These are phyloP conservation scores for Hirtodrosophila trivittata DNA, from an alignment of 2,888 invertebrate genomes.

Conservation along the genomic window DNA sequence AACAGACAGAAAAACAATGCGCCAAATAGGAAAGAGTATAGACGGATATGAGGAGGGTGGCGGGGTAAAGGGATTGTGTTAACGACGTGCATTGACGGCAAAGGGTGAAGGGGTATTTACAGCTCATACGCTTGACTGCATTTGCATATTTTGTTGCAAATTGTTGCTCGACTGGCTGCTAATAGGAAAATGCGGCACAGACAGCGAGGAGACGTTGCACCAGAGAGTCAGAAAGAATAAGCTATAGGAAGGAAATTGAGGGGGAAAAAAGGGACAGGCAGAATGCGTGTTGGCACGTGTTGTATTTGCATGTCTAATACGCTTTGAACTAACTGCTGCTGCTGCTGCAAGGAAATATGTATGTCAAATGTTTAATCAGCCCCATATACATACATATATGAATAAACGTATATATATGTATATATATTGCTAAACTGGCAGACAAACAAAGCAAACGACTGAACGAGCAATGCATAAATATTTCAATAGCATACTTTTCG, in stretches of 20 bases:
- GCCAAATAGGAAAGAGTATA: slow-evolving; percentile 48
- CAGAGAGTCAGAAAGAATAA: background rate
- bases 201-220: slow-evolving; percentile 33
- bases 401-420: slow-evolving; percentile 11
- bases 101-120: background rate
- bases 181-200: slow-evolving; percentile 78
- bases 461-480: slow-evolving; percentile 73
- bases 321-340: slow-evolving; percentile 51
- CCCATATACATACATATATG: slow-evolving; percentile 44
- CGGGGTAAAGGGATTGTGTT: slow-evolving; percentile 14
- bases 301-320: slow-evolving; percentile 74
- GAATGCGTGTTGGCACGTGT: slow-evolving; percentile 66
- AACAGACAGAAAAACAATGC: slow-evolving; percentile 73
- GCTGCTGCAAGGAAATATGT: slow-evolving; percentile 62
- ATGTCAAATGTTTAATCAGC: slow-evolving; percentile 78
- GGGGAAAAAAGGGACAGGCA: slow-evolving; percentile 1
- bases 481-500: slow-evolving; percentile 77
- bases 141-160: slow-evolving; percentile 77
- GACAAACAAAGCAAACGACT: slow-evolving; percentile 64
- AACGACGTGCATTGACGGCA: background rate
- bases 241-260: background rate
- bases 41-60: slow-evolving; percentile 3
- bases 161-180: slow-evolving; percentile 73
- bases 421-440: slow-evolving; percentile 3
- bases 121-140: slow-evolving; percentile 67